These are phyloP conservation scores for Nyctibius grandis DNA, from an alignment of 2,797 vertebrate species.

Conservation along the genomic window DNA sequence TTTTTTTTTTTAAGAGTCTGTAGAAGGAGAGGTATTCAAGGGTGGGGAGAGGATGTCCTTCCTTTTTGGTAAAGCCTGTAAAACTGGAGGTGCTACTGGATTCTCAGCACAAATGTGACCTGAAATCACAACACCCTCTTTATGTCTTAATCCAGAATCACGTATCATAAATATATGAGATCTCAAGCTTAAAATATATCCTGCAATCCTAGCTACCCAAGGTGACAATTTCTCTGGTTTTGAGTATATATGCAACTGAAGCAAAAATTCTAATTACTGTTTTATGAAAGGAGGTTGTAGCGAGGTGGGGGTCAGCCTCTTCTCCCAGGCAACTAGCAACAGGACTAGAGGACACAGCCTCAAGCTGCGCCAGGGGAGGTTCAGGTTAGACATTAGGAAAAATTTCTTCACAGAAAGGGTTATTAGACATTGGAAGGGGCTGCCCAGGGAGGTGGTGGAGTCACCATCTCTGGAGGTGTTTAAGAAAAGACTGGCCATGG, in stretches of 20 bases:
- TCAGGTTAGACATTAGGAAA: too few species aligned
- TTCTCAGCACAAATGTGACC: neutral
- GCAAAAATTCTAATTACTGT: neutral
- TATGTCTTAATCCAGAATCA: neutral
- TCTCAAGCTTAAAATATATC: neutral
- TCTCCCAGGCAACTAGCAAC: too few species aligned
- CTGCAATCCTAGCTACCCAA: neutral
- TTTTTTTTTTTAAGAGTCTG: neutral
- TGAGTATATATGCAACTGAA: neutral
- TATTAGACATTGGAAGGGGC: too few species aligned
- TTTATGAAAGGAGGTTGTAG: too few species aligned
- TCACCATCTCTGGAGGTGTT: too few species aligned
- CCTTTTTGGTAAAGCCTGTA: conserved; percentile 19
- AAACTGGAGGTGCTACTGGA: neutral
- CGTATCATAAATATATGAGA: neutral
- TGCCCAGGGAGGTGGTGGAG: too few species aligned
- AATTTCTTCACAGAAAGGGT: too few species aligned
- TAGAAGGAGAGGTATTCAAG: neutral
- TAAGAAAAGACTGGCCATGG: too few species aligned
- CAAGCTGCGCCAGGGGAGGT: too few species aligned
- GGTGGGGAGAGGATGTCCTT: conserved; percentile 54
- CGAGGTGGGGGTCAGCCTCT: too few species aligned
- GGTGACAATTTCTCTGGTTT: neutral
- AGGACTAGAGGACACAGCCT: too few species aligned
- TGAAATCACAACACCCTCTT: neutral